Conservation (phyloP, 2,113 vertebrate genomes). For the Phrynocephalus versicolor region DNA sequence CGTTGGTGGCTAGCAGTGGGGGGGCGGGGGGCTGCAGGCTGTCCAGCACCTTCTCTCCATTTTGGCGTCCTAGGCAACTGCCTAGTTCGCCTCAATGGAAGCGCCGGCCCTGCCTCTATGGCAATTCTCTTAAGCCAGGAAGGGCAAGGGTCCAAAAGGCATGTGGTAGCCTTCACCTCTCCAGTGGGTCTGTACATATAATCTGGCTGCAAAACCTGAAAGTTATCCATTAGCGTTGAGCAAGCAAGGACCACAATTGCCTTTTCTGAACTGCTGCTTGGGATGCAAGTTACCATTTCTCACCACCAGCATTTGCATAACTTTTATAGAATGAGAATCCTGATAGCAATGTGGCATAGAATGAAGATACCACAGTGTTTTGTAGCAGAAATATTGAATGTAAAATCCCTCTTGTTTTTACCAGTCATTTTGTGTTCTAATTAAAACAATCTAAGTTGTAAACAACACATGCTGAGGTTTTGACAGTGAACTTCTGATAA, state of each 20-base stretch:
- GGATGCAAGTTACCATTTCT: not conserved
- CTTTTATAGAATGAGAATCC: not conserved
- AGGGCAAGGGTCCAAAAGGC: no score
- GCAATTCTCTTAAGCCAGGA: no score
- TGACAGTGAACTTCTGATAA: slow-evolving; percentile 75
- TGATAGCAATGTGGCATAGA: slow-evolving; percentile 30
- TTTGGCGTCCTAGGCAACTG: no score
- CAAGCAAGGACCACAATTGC: not conserved
- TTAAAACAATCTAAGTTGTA: slow-evolving; percentile 73
- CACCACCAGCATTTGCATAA: not conserved
- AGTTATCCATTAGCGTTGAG: no score
- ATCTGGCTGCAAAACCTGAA: no score
- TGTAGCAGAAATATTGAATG: slow-evolving; percentile 55
- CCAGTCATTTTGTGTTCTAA: slow-evolving; percentile 66
- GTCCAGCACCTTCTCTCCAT: no score
- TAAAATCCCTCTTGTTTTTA: slow-evolving; percentile 62
- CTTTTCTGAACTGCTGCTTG: not conserved
- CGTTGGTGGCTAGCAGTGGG: no score
- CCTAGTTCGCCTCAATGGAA: no score
- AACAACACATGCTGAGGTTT: slow-evolving; percentile 70
- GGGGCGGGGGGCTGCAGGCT: no score
- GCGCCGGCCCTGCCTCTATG: no score
- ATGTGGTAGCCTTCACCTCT: no score
- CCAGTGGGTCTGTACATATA: no score
- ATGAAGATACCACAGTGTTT: slow-evolving; percentile 38